Base-by-base conservation (phyloP, 2,888 invertebrate genomes). In the Melinaea marsaeus region DNA sequence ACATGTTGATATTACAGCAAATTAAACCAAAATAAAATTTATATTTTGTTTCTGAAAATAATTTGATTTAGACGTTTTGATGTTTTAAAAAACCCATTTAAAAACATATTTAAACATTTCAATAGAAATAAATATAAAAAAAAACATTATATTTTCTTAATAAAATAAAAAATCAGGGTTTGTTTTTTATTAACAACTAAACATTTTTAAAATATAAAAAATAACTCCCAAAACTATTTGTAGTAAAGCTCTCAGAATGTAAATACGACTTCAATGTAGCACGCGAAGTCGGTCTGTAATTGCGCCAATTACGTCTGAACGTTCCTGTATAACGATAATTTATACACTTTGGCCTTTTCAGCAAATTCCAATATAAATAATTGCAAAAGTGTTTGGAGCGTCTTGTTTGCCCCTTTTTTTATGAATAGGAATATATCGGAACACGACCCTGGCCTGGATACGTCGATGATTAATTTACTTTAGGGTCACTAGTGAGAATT, bases 251-350 rank as follows among this genome's bases (percentile, higher is more conserved):
- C 32, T 51, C 32, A 32, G 7, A 22, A 32, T 51, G 51, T 51
- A 51, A 51, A 51, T 51, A 51, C 22, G 51, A 32, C 32, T 51
- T 51, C 32, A 51, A 32, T 32, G 51, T 32, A 51, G 51, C 68
- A 66, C 66, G 68, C 68, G 54, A 68, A 54, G 57, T 54, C 46
- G 51, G 42, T 48, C 59, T n/a, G 57, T 64, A 68, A 68, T 66
- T 61, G 61, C 13, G 48, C 51, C 62, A 68, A 64, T 66, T 68
- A 66, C 60, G 33, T 51, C 51, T 51, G 51, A 51, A 51, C 51
- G 51, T 51, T 51, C 32, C 51, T 51, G 32, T 51, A 48, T 48
- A 51, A 51, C 51, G 22, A 51, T 51, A 51, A 51, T 51, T 51
- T 51, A 51, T 32, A 51, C 51, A 51, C 51, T 51, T 22, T 51